Percentiles rank a stretch among this genome's conserved stretches.
Conservation (phyloP, 2,797 vertebrate genomes). For the Borostomias antarcticus region DNA sequence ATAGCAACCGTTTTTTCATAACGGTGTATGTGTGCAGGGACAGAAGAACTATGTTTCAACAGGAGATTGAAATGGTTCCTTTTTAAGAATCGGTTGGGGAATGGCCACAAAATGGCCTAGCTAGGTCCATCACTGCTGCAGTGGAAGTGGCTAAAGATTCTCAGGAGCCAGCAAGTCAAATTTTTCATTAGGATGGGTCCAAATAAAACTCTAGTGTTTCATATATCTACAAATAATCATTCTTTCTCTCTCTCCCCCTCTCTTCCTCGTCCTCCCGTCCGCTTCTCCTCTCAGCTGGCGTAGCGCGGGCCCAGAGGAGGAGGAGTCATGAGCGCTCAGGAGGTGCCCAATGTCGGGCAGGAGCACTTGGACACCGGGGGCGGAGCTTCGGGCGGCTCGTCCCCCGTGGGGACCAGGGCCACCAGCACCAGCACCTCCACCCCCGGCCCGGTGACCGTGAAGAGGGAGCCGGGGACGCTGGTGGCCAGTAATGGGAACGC, state of each 20-base stretch:
- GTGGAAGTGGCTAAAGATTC: no score
- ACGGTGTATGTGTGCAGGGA: no score
- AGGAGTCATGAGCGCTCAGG: conserved; percentile 77
- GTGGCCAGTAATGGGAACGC: conserved; percentile 87
- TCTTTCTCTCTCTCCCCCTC: not conserved
- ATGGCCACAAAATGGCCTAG: no score
- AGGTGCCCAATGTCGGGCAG: conserved; percentile 67
- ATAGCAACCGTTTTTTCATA: no score
- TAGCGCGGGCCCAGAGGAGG: conserved; percentile 63
- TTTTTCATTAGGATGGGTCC: no score
- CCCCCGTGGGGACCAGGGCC: conserved; percentile 32
- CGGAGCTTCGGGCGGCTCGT: conserved; percentile 38
- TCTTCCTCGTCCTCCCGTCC: conserved; percentile 25
- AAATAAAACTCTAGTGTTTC: not conserved
- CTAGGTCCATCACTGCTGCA: no score
- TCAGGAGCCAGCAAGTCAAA: no score
- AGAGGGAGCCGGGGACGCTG: conserved; percentile 86
- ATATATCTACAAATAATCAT: not conserved
- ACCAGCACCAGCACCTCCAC: conserved; percentile 34
- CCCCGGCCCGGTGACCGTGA: conserved; percentile 75
- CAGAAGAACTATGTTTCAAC: no score
- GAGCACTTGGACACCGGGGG: conserved; percentile 62
- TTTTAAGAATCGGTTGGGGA: no score
- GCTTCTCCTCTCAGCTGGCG: conserved; percentile 40
- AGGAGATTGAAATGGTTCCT: no score